Evolutionary conservation across 2,797 vertebrate genomes (phyloP), one percentile per base, ranked within the genome.

Genomic region (Siniperca undulata): DNA sequence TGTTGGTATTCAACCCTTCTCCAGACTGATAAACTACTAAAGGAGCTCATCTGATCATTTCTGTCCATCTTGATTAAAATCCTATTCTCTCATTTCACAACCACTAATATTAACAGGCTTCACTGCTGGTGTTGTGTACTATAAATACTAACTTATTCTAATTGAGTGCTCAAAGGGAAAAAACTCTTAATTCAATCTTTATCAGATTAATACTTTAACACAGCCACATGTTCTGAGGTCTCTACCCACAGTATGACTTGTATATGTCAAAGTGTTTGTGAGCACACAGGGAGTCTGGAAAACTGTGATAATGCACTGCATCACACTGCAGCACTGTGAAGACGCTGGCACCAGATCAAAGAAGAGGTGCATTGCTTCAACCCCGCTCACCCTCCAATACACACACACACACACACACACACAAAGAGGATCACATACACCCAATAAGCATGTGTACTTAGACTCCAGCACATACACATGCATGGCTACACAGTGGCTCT

Each of bases 301-400:
- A 50, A 69, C 24, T 13, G 70, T 36, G 85, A 85, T 85, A 78
- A 81, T 36, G 36, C 36, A 36, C 36, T 36, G 40, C 60, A 77
- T 88, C 44, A 68, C 55, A 67, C 79, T 83, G 84, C 78, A 82
- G 74, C 78, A 65, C 46, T 83, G 68, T 76, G 17, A 50, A 66
- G 74, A 72, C 4, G 6, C 72, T 89, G 86, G 86, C 86, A 76
- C 5, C 3, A 1, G 62, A 83, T 87, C 81, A 87, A 86, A 88
- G 75, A 56, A 67, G 70, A 85, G 74, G 74, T 86, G 85, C 81
- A 85, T 38, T 84, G 70, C 82, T 58, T 82, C 83, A 79, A 40
- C 68, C 59, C 24, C 9, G 3, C 69, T 71, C 38, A 46, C 17
- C 27, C 48, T 65, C 16, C 7, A 19, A 65, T 40, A 67, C 68